phyloP scores from a whole-genome alignment of 2,113 vertebrate genomes.

The Semnornis frantzii region DNA sequence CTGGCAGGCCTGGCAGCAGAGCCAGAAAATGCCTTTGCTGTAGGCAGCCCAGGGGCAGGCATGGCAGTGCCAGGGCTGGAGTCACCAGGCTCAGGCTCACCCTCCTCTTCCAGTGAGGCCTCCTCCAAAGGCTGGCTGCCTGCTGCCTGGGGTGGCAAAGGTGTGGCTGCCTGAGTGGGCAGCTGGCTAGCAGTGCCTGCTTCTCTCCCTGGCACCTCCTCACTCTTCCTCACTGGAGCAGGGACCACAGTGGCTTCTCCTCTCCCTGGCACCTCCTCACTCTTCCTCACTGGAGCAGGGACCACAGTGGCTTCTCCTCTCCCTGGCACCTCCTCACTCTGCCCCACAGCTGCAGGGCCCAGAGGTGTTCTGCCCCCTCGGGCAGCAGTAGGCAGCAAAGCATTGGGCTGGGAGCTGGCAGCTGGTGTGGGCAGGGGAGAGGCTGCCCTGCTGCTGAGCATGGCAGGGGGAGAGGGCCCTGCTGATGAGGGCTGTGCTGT shows the following conservation, averaged over 20 bases:
- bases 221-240: fast-evolving
- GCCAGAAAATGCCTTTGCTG: neutral
- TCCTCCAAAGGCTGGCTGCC: neutral
- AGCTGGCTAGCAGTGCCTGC: neutral
- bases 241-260: neutral
- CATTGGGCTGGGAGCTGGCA: fast-evolving
- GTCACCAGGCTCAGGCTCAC: fast-evolving
- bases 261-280: fast-evolving
- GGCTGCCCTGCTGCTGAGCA: fast-evolving
- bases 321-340: fast-evolving
- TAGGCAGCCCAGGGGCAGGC: neutral
- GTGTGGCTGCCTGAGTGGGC: fast-evolving
- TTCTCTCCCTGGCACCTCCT: neutral
- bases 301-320: neutral
- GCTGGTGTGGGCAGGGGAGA: neutral
- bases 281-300: neutral
- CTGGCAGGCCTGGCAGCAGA: neutral
- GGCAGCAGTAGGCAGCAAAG: neutral
- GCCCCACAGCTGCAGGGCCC: neutral
- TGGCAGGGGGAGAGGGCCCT: neutral
- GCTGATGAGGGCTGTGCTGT: neutral
- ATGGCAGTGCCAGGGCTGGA: neutral
- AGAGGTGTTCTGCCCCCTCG: neutral
- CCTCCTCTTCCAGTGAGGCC: fast-evolving
- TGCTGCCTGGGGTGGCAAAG: neutral